Evolutionary conservation across 1,140 invertebrate species (phyloP).

Genomic region (Polyergus mexicanus): DNA sequence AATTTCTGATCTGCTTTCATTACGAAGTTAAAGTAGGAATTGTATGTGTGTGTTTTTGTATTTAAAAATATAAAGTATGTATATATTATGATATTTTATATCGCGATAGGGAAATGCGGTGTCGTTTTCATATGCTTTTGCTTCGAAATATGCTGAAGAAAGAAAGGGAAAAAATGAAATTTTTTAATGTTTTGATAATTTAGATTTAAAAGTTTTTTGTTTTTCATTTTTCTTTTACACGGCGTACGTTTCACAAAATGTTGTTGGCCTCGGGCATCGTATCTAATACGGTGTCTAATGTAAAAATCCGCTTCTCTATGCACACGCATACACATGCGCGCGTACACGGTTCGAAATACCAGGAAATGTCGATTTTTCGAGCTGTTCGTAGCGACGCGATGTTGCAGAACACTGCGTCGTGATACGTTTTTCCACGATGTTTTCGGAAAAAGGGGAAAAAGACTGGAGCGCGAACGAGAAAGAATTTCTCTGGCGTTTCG

Average conservation of each 20-base stretch:
- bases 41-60: neutral
- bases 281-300: neutral
- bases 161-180: neutral
- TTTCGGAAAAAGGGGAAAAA: slow-evolving; percentile 17
- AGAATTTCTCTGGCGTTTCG: slow-evolving; percentile 40
- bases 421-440: slow-evolving; percentile 14
- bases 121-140: neutral
- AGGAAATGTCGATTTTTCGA: slow-evolving; percentile 29
- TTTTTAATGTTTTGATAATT: neutral
- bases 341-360: neutral
- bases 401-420: slow-evolving; percentile 10
- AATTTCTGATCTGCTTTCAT: neutral
- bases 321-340: too few relatives aligned
- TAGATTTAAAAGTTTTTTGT: neutral
- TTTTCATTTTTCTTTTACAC: neutral
- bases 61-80: neutral
- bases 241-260: neutral
- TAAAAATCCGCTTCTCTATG: slow-evolving; percentile 2
- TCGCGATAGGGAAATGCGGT: neutral
- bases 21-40: neutral
- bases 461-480: neutral
- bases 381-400: neutral
- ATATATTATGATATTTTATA: too few relatives aligned
- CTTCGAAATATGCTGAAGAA: neutral
- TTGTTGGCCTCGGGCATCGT: neutral